A percentile compares a stretch with the other conserved stretches of the same genome.
Conservation (phyloP, 2,888 invertebrate genomes). For the Actias luna region DNA sequence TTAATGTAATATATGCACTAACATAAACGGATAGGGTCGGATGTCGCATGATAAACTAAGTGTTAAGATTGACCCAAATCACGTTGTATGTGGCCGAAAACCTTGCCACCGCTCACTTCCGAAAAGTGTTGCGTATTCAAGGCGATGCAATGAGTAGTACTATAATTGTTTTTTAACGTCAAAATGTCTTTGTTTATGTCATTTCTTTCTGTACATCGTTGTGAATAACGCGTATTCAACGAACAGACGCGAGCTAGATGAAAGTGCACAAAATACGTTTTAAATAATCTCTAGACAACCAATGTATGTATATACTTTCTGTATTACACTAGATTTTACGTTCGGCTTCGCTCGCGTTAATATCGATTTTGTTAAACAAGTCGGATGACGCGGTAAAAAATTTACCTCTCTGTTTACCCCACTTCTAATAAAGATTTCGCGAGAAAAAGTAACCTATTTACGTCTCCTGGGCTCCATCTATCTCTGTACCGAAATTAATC, state of each 20-base stretch:
- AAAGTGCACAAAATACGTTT: too few relatives aligned
- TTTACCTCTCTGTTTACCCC: too few relatives aligned
- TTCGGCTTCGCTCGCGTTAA: too few relatives aligned
- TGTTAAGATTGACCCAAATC: constrained; percentile 18
- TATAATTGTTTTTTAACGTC: background rate
- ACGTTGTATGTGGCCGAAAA: constrained; percentile 11
- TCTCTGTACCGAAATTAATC: too few relatives aligned
- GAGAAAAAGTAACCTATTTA: too few relatives aligned
- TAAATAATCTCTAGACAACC: too few relatives aligned
- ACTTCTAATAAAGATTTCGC: too few relatives aligned
- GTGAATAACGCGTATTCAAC: background rate
- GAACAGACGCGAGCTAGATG: background rate
- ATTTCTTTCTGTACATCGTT: background rate
- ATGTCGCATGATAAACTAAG: background rate
- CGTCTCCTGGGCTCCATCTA: too few relatives aligned
- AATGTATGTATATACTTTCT: too few relatives aligned
- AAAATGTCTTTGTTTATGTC: background rate
- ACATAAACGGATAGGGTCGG: background rate
- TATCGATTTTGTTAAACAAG: too few relatives aligned
- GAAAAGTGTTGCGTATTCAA: constrained; percentile 7
- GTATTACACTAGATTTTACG: too few relatives aligned
- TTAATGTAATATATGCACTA: constrained; percentile 9
- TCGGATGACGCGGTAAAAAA: too few relatives aligned
- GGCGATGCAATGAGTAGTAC: constrained; percentile 5
- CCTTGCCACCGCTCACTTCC: constrained; percentile 18